Base-by-base conservation (phyloP, 2,113 vertebrate species). In the Pycnonotus jocosus region DNA sequence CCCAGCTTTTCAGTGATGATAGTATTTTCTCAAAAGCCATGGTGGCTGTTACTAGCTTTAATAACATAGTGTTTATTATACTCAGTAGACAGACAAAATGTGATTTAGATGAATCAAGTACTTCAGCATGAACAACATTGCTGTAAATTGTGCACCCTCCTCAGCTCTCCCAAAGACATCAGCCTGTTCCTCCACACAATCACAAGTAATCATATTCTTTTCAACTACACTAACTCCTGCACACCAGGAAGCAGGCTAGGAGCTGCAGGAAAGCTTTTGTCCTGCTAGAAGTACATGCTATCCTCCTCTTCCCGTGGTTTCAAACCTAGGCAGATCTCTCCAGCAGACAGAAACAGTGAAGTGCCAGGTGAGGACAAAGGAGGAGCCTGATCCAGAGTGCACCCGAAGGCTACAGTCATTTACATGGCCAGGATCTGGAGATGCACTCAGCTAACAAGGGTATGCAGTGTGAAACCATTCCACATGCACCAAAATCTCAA, bases 1-100 rank as follows among this genome's bases (percentile, higher is more conserved):
- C 69, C 92, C 56, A 95, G 94, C 90, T 96, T 92, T 96, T 48
- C 96, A 91, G 72, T 58, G 94, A 88, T 24, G 71, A 90, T 17
- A 93, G 66, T 51, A 90, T 79, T 88, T 95, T 92, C 88, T 91
- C 74, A 80, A 88, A 93, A 95, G 84, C 35, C 54, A 48, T 0
- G 6, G 53, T 91, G 79, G 83, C 64, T 93, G 86, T n/a, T 62
- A 88, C 70, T 80, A 86, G 54, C 50, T 95, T 91, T 92, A 93
- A 91, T 48, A 51, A 85, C 60, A 89, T 14, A 56, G 19, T 89
- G 68, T 77, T 92, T 79, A 76, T 88, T 91, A 79, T 37, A 61
- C 44, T 80, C 72, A 48, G 22, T 60, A 91, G 78, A 80, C 10
- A 21, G 70, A 68, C 45, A 64, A 86, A 96, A 83, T 1, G 40